These are phyloP conservation scores for Amphimedon queenslandica DNA, from an alignment of 37 sponge, comb jelly and placozoan genomes.

Conservation along the genomic window DNA sequence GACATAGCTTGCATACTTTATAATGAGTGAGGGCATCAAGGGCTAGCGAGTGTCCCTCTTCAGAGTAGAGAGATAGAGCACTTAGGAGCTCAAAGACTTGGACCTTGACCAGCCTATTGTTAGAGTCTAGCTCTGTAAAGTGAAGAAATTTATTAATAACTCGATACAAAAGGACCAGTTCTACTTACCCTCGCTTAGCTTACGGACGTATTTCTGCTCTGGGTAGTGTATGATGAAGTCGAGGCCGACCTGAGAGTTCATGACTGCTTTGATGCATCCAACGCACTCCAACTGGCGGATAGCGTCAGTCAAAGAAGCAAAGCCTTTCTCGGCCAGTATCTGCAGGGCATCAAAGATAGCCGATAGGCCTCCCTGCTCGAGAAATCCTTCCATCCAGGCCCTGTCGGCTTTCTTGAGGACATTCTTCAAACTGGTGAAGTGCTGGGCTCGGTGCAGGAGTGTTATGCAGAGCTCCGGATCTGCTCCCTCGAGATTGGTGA, in stretches of 20 bases:
- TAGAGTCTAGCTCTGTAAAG: constrained; percentile 80
- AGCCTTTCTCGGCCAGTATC: constrained; percentile 57
- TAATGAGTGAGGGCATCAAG: constrained; percentile 68
- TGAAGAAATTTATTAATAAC: not conserved
- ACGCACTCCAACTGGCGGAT: constrained; percentile 89
- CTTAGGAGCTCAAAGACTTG: constrained; percentile 89
- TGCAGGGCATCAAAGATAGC: constrained; percentile 82
- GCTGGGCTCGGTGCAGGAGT: constrained; percentile 46
- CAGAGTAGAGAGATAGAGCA: constrained; percentile 82
- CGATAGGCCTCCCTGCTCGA: constrained; percentile 70
- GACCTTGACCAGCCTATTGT: constrained; percentile 84
- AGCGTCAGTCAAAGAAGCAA: constrained; percentile 74
- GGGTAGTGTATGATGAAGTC: constrained; percentile 60
- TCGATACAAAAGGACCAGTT: not conserved
- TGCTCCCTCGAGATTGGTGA: constrained; percentile 49
- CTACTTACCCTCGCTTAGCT: constrained; percentile 58
- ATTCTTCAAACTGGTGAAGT: constrained; percentile 70
- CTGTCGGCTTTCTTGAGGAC: constrained; percentile 58
- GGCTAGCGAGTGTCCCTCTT: constrained; percentile 68
- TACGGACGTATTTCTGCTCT: constrained; percentile 47
- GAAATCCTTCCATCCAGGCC: constrained; percentile 84
- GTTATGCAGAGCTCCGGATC: constrained; percentile 74
- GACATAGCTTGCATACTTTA: constrained; percentile 44
- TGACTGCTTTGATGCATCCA: constrained; percentile 76
- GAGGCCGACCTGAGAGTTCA: constrained; percentile 81